phyloP scores from a whole-genome alignment of 2,888 invertebrate genomes.

The Azorinus chamasolen region DNA sequence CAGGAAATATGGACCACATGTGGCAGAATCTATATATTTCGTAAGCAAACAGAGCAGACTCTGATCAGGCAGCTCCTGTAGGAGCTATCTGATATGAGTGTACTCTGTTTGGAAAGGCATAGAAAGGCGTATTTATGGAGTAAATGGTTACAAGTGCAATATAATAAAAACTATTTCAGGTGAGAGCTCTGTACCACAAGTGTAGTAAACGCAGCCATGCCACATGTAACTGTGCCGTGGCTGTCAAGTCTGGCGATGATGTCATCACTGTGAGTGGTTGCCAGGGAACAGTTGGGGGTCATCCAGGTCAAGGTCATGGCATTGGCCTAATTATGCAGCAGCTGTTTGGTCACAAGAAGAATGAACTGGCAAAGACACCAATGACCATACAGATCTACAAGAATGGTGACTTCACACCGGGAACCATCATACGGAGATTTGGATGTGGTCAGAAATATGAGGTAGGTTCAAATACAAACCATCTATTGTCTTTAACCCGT shows the following conservation, averaged over 20 bases:
- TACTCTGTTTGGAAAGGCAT: too few relatives aligned
- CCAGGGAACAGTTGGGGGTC: slow-evolving; percentile 38
- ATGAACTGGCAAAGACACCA: slow-evolving; percentile 49
- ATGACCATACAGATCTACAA: slow-evolving; percentile 74
- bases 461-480: too few relatives aligned
- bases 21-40: too few relatives aligned
- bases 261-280: slow-evolving; percentile 76
- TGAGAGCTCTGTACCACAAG: slow-evolving; percentile 61
- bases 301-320: slow-evolving; percentile 51
- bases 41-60: too few relatives aligned
- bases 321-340: slow-evolving; percentile 57
- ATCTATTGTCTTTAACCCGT: too few relatives aligned
- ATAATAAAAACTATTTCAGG: too few relatives aligned
- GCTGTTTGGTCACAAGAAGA: slow-evolving; percentile 50
- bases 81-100: too few relatives aligned
- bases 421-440: slow-evolving; percentile 68
- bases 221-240: slow-evolving; percentile 75
- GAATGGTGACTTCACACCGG: slow-evolving; percentile 75
- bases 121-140: too few relatives aligned
- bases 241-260: slow-evolving; percentile 77
- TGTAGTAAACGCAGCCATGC: slow-evolving; percentile 64
- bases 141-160: too few relatives aligned
- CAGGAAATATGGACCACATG: too few relatives aligned
- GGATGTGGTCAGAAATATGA: slow-evolving; percentile 79
- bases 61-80: too few relatives aligned